Conservation (phyloP, 2,797 vertebrate species). For the Aulostomus chinensis region DNA sequence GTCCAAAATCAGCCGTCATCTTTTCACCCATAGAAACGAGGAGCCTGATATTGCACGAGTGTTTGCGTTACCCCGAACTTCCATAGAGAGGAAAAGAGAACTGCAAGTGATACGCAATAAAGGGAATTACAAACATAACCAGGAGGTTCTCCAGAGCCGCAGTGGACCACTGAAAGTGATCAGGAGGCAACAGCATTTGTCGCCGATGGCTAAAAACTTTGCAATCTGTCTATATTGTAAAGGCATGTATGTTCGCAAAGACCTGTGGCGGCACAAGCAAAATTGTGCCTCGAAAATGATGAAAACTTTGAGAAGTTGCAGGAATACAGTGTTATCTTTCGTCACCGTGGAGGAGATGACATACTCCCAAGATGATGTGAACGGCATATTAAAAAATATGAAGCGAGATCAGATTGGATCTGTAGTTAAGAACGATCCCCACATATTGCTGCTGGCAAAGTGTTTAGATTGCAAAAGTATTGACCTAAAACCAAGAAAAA, state of each 20-base stretch:
- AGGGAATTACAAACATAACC: constrained; percentile 61
- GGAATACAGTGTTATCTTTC: no score
- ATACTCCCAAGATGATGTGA: constrained; percentile 16
- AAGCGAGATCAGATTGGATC: constrained; percentile 36
- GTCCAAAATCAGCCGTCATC: constrained; percentile 54
- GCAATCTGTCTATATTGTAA: constrained; percentile 56
- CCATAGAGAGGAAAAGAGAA: constrained; percentile 11
- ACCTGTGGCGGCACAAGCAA: constrained; percentile 33
- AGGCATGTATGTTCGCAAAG: constrained; percentile 10
- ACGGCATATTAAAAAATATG: constrained; percentile 30
- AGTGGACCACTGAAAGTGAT: constrained; percentile 42
- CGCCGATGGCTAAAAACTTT: background rate
- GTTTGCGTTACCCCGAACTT: constrained; percentile 20
- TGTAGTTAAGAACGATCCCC: constrained; percentile 31
- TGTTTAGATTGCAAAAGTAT: constrained; percentile 15
- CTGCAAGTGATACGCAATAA: constrained; percentile 39
- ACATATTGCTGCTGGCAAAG: constrained; percentile 43
- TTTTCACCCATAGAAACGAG: constrained; percentile 35
- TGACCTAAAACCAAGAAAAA: background rate
- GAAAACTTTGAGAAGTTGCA: background rate
- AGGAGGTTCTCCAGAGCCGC: constrained; percentile 27
- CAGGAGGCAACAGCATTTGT: background rate
- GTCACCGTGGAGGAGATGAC: no score
- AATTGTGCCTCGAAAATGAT: constrained; percentile 21
- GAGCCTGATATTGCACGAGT: constrained; percentile 46